Percentiles rank a stretch among this genome's conserved stretches.
Conservation (phyloP, 2,888 invertebrate species). For the Macrosoma leucophasiata region DNA sequence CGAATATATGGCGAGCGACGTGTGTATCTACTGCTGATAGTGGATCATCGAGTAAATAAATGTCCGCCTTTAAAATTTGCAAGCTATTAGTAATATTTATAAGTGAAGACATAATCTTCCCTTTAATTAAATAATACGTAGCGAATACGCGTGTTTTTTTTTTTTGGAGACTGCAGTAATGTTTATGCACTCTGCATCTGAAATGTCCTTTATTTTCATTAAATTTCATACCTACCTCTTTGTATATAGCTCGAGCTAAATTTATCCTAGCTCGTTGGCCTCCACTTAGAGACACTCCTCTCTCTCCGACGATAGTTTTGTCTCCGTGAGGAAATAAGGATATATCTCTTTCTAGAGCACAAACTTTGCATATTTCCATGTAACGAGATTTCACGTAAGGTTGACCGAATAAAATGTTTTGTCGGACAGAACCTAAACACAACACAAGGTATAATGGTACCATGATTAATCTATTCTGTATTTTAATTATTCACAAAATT, state of each 20-base stretch:
- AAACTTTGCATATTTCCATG: conserved; percentile 81
- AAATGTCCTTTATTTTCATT: no score
- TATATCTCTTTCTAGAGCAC: conserved; percentile 84
- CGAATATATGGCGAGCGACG: conserved; percentile 82
- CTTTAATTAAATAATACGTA: no score
- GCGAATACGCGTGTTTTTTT: no score
- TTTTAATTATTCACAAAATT: not conserved
- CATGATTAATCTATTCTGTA: conserved; percentile 63
- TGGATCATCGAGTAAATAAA: conserved; percentile 85
- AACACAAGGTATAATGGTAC: conserved; percentile 27
- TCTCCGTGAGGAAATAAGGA: conserved; percentile 86
- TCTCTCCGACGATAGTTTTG: conserved; percentile 88
- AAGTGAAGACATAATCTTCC: no score
- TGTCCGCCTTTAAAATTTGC: conserved; percentile 78
- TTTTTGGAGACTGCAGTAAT: no score
- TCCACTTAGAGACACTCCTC: conserved; percentile 88
- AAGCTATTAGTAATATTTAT: conserved; percentile 1
- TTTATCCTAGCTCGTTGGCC: conserved; percentile 85
- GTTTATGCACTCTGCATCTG: no score
- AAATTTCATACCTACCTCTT: conserved; percentile 48
- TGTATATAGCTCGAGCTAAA: conserved; percentile 79
- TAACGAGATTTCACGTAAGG: conserved; percentile 76
- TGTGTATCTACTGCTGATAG: conserved; percentile 84
- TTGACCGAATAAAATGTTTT: conserved; percentile 94
- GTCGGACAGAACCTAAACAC: conserved; percentile 81